These are phyloP conservation scores for Clarias macrocephalus DNA, from an alignment of 2,113 vertebrate genomes.

Conservation along the genomic window DNA sequence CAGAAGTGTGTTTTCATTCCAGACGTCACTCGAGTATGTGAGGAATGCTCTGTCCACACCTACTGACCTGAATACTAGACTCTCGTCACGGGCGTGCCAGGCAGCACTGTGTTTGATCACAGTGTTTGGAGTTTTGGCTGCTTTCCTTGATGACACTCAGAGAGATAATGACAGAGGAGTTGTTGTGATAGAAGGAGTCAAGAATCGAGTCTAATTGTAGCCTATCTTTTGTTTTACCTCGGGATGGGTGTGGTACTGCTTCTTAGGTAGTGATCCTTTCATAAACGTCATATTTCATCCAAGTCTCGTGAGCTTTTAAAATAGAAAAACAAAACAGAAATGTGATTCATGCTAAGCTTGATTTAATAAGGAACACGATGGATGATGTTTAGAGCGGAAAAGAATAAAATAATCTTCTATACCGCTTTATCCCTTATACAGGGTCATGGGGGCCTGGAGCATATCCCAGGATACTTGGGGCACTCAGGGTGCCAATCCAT, in stretches of 20 bases:
- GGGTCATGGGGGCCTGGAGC: too few relatives aligned
- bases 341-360: too few relatives aligned
- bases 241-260: slow-evolving; percentile 41
- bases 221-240: slow-evolving; percentile 37
- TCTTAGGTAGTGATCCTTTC: background rate
- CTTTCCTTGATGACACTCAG: background rate
- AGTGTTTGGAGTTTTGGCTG: background rate
- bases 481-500: too few relatives aligned
- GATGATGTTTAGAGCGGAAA: background rate
- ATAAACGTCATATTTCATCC: background rate
- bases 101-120: background rate
- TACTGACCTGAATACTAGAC: background rate
- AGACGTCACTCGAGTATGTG: slow-evolving; percentile 38
- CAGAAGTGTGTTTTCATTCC: slow-evolving; percentile 38
- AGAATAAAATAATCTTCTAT: background rate
- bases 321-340: background rate
- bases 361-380: background rate
- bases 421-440: too few relatives aligned
- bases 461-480: too few relatives aligned
- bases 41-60: slow-evolving; percentile 44
- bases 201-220: slow-evolving; percentile 31
- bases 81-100: background rate
- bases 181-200: slow-evolving; percentile 35
- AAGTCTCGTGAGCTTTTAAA: background rate
- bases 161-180: slow-evolving; percentile 25